Conservation (phyloP, 2,113 vertebrate species). For the Catharus bicknelli region DNA sequence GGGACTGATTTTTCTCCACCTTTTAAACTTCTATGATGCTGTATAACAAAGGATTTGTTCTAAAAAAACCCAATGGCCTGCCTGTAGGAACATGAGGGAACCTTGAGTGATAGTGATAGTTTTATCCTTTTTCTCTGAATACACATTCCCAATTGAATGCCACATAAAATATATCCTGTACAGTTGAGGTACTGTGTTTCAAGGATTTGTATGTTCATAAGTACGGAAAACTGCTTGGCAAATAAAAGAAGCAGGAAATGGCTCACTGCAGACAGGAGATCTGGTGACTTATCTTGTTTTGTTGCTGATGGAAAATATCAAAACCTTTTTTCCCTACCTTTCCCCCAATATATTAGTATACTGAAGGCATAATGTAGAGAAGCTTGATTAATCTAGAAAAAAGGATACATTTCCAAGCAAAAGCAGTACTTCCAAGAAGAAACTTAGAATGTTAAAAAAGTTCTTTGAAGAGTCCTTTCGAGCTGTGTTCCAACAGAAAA, state of each 20-base stretch:
- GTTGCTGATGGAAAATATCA: background rate
- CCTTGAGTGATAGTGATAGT: background rate
- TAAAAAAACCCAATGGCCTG: background rate
- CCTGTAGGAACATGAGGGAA: background rate
- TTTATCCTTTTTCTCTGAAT: background rate
- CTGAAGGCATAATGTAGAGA: background rate
- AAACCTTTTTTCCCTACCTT: background rate
- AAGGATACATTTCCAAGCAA: background rate
- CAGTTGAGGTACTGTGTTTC: background rate
- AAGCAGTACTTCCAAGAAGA: background rate
- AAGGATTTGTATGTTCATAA: background rate
- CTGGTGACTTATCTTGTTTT: background rate
- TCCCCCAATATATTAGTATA: background rate
- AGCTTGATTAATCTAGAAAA: background rate
- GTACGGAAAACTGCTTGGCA: background rate
- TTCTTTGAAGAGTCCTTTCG: background rate
- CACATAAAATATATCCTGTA: background rate
- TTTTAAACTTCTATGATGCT: background rate
- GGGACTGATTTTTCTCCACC: background rate
- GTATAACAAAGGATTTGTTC: background rate
- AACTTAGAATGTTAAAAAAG: background rate
- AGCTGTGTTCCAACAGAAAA: constrained; percentile 27
- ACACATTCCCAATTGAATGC: background rate
- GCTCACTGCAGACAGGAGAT: background rate
- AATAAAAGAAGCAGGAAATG: background rate